These are phyloP conservation scores for Globia sparganii DNA, from an alignment of 2,888 invertebrate species.

Conservation along the genomic window DNA sequence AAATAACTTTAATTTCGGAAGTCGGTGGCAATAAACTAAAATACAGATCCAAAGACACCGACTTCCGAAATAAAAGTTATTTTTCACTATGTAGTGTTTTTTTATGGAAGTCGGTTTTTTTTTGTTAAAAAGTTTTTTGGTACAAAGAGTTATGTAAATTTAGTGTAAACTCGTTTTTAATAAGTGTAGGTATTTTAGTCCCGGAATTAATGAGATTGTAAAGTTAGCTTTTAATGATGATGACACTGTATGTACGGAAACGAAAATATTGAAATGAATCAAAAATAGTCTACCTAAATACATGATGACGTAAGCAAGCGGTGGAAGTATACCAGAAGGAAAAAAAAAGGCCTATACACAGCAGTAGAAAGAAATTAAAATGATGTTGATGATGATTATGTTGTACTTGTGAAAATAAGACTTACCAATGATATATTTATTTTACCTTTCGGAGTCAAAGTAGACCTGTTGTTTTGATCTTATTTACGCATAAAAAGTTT, in stretches of 20 bases:
- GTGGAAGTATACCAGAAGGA: neutral
- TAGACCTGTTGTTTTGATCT: constrained; percentile 13
- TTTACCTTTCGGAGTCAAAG: neutral
- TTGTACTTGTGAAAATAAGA: neutral
- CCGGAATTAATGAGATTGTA: constrained; percentile 14
- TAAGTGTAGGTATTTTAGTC: neutral
- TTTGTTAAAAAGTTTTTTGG: too few relatives aligned
- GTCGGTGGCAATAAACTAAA: too few relatives aligned
- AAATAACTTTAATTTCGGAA: too few relatives aligned
- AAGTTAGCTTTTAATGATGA: neutral
- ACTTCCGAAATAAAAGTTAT: too few relatives aligned
- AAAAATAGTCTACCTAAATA: neutral
- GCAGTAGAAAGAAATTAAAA: too few relatives aligned
- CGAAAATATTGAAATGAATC: neutral
- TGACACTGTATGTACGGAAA: neutral
- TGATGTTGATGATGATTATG: neutral
- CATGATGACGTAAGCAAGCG: neutral
- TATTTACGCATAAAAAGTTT: constrained; percentile 12
- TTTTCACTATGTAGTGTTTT: too few relatives aligned
- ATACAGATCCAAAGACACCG: too few relatives aligned
- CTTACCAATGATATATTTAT: neutral
- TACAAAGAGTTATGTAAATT: constrained; percentile 1
- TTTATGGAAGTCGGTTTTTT: too few relatives aligned
- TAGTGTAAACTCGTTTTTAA: neutral
- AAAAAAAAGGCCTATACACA: neutral